These are phyloP conservation scores for Oenanthe oenanthe DNA, from an alignment of 2,113 vertebrate genomes.

Conservation along the genomic window DNA sequence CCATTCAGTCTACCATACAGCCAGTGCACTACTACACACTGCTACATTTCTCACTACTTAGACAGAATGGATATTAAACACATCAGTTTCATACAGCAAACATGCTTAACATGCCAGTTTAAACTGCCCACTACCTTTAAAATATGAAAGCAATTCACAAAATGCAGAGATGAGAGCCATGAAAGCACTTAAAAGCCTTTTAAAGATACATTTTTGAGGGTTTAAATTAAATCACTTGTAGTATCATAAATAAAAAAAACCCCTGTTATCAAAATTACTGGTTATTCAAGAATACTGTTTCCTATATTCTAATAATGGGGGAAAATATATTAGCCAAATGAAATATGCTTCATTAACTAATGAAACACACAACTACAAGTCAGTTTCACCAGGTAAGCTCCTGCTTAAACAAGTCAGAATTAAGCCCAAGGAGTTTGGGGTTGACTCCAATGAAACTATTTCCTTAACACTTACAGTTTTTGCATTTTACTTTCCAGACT, in stretches of 20 bases:
- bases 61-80: background rate
- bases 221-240: background rate
- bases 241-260: background rate
- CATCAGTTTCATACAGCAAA: background rate
- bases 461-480: background rate
- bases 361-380: background rate
- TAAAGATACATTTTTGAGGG: background rate
- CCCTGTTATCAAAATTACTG: background rate
- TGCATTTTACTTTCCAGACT: background rate
- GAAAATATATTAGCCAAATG: fast-evolving
- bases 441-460: background rate
- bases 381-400: background rate
- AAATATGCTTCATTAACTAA: background rate
- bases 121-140: background rate
- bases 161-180: background rate
- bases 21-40: background rate
- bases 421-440: background rate
- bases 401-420: background rate
- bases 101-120: background rate
- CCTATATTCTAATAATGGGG: background rate
- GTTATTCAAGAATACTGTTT: background rate
- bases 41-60: background rate
- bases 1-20: background rate
- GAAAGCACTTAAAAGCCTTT: background rate
- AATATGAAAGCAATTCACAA: background rate